Conservation (phyloP, 2,113 vertebrate species). For the Sinocyclocheilus anophthalmus region DNA sequence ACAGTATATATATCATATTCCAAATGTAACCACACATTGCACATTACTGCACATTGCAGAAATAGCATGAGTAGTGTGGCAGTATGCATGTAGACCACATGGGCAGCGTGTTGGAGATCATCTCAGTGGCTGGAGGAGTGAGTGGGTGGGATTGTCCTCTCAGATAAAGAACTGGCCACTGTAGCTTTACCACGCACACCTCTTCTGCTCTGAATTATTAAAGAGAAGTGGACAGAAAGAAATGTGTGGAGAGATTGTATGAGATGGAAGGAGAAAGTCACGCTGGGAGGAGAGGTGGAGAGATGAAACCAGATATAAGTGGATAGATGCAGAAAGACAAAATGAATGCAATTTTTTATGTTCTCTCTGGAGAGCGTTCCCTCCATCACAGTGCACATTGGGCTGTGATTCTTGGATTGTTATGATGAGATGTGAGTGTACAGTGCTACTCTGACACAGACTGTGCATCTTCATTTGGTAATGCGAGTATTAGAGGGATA, state of each 20-base stretch:
- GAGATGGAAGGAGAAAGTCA: slow-evolving; percentile 58
- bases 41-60: too few relatives aligned
- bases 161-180: slow-evolving; percentile 11
- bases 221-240: slow-evolving; percentile 29
- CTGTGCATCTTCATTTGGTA: slow-evolving; percentile 27
- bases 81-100: too few relatives aligned
- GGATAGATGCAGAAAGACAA: slow-evolving; percentile 28
- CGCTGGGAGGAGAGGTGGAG: background rate
- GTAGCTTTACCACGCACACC: slow-evolving; percentile 64
- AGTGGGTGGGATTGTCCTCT: background rate
- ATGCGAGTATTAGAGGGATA: background rate
- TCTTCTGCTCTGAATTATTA: slow-evolving; percentile 47
- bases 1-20: too few relatives aligned
- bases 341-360: slow-evolving; percentile 24
- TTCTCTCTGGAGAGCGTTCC: slow-evolving; percentile 26
- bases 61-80: background rate
- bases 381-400: background rate
- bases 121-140: background rate
- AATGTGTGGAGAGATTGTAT: slow-evolving; percentile 19
- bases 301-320: background rate
- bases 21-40: too few relatives aligned
- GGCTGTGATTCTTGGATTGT: background rate
- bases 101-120: too few relatives aligned
- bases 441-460: slow-evolving; percentile 23
- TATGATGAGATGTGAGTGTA: slow-evolving; percentile 21